Evolutionary conservation across 2,888 invertebrate genomes (phyloP).

Genomic region (Tridacna crocea): DNA sequence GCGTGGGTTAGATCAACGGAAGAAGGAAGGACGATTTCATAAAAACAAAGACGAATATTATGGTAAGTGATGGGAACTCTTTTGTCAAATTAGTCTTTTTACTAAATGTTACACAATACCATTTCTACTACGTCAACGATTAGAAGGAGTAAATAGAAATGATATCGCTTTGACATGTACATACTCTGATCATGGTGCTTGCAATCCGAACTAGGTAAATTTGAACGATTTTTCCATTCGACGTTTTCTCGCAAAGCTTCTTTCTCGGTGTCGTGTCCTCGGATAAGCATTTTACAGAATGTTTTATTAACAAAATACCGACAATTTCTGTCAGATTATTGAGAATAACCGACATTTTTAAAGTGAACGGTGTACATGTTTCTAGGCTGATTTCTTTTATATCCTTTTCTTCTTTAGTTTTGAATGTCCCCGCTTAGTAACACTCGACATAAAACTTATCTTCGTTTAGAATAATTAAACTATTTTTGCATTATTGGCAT

Average conservation of each 20-base stretch:
- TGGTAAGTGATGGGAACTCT: not conserved
- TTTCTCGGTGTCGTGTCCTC: not conserved
- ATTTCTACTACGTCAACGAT: not conserved
- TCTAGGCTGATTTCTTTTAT: too few species aligned
- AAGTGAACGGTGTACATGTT: too few species aligned
- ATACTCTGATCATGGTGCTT: not conserved
- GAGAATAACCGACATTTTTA: too few species aligned
- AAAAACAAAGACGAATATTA: not conserved
- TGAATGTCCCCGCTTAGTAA: too few species aligned
- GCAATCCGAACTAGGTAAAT: not conserved
- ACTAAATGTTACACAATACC: slow-evolving; percentile 2
- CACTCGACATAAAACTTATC: too few species aligned
- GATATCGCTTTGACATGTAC: not conserved
- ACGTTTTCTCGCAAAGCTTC: not conserved
- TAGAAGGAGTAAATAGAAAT: not conserved
- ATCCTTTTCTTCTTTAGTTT: too few species aligned
- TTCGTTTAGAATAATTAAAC: too few species aligned
- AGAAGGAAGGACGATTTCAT: not conserved
- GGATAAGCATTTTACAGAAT: not conserved
- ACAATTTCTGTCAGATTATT: too few species aligned
- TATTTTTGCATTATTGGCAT: too few species aligned
- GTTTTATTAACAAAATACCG: too few species aligned
- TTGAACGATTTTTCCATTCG: not conserved
- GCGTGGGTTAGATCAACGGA: not conserved
- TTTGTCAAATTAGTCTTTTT: not conserved